Evolutionary conservation across 35 echinoderm and acorn worm species (phyloP).

Genomic region (Heliocidaris erythrogramma): DNA sequence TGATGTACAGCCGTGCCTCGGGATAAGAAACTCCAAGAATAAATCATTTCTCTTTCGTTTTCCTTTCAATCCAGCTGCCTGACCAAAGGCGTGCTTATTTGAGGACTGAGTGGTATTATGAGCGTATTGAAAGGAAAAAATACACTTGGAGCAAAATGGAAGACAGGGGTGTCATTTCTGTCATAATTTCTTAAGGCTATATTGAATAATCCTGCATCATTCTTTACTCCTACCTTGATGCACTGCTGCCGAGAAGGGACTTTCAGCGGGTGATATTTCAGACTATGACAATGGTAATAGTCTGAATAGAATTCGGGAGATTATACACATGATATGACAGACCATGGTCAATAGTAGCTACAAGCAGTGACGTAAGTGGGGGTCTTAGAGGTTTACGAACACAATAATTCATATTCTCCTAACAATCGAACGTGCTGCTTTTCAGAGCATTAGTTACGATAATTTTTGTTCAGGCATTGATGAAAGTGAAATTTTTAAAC

Average conservation of each 20-base stretch:
- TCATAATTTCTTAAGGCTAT: background rate
- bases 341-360: background rate
- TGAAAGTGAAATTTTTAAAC: too few relatives aligned
- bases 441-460: too few relatives aligned
- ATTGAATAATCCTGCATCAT: background rate
- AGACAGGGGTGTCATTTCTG: background rate
- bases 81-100: background rate
- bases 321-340: background rate
- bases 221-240: background rate
- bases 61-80: background rate
- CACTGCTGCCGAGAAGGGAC: background rate
- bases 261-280: background rate
- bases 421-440: too few relatives aligned
- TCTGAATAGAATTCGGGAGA: background rate
- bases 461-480: too few relatives aligned
- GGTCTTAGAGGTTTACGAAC: background rate
- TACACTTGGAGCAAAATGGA: background rate
- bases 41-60: background rate
- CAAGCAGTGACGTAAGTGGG: background rate
- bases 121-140: background rate
- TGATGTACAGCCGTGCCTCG: background rate
- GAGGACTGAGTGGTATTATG: background rate
- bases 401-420: background rate
- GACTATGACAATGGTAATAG: background rate
- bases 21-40: background rate